Evolutionary conservation across 2,888 invertebrate species (phyloP).

Genomic region (Aporophyla nigra): DNA sequence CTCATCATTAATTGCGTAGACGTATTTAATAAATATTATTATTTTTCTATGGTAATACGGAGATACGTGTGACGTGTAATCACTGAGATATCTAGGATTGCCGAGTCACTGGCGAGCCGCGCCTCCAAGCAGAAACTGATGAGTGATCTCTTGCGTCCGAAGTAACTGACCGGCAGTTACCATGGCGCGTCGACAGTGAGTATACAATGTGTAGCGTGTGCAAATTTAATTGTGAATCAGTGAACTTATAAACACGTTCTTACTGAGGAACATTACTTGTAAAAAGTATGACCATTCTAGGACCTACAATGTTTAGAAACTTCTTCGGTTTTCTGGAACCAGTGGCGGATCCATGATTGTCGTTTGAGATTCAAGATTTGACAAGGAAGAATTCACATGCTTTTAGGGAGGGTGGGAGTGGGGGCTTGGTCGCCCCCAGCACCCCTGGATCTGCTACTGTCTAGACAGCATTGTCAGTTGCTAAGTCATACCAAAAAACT

Average conservation of each 20-base stretch:
- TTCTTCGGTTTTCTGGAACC: neutral
- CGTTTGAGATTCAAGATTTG: too few relatives aligned
- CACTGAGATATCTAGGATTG: slow-evolving; percentile 19
- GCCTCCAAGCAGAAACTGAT: slow-evolving; percentile 28
- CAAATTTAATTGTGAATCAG: neutral
- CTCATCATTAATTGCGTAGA: neutral
- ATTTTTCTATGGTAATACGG: neutral
- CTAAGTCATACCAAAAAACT: neutral
- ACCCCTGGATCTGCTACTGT: too few relatives aligned
- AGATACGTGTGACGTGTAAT: slow-evolving; percentile 35
- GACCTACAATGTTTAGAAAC: too few relatives aligned
- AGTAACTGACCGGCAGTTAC: slow-evolving; percentile 18
- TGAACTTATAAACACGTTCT: slow-evolving; percentile 15
- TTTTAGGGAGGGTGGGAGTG: too few relatives aligned
- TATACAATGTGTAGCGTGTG: slow-evolving; percentile 15
- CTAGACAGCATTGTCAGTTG: too few relatives aligned
- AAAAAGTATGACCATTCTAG: neutral
- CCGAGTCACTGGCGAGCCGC: slow-evolving; percentile 31
- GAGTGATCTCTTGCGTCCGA: neutral
- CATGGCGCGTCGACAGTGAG: slow-evolving; percentile 6
- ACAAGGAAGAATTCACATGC: too few relatives aligned
- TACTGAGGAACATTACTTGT: neutral
- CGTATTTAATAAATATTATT: slow-evolving; percentile 1
- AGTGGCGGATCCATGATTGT: too few relatives aligned
- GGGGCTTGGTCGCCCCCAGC: too few relatives aligned